Evolutionary conservation across 2,797 vertebrate genomes (phyloP), one percentile per base, ranked within the genome.

Genomic region (Emys orbicularis): DNA sequence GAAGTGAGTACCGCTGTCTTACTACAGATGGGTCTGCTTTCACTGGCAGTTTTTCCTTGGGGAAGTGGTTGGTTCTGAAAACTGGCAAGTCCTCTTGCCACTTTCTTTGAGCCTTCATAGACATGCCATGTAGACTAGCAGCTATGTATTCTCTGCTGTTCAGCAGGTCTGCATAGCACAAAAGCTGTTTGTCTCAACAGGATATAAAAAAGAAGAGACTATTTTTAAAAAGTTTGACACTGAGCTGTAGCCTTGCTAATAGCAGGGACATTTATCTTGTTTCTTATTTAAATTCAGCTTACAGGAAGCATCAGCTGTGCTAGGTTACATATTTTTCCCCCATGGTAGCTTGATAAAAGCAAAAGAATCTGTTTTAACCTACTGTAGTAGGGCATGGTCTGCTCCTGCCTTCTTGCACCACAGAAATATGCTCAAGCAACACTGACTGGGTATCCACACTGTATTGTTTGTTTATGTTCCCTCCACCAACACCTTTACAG

Each of bases 191-290:
- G 85, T 96, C 88, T 97, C 95, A 84, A 97, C 97, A 97, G 96
- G 97, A 97, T 97, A 96, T 97, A 96, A 96, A 96, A 96, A 96
- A 93, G 91, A 81, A 92, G 93, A 86, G 61, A 54, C 77, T 91
- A 94, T 27, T 83, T 41, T 41, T 90, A 84, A 97, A 96, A 93
- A 83, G 83, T 3, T 0, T 0, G 44, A 59, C 61, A 86, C 0
- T 79, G 4, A 94, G 72, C 53, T 3, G 1, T 91, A 83, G 88
- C 83, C 90, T 65, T 84, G 81, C 81, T 96, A 1, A 0, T 80
- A 92, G 72, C 2, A 5, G 19, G 23, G 4, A 54, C 82, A 84
- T 93, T 97, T 95, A 95, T 95, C 92, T 97, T 87, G 79, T 92
- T 79, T 84, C 81, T 1, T 81, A 83, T 72, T 94, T 57, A 0